phyloP scores from a whole-genome alignment of 2,888 invertebrate species.

The Chrysotoxum bicinctum region DNA sequence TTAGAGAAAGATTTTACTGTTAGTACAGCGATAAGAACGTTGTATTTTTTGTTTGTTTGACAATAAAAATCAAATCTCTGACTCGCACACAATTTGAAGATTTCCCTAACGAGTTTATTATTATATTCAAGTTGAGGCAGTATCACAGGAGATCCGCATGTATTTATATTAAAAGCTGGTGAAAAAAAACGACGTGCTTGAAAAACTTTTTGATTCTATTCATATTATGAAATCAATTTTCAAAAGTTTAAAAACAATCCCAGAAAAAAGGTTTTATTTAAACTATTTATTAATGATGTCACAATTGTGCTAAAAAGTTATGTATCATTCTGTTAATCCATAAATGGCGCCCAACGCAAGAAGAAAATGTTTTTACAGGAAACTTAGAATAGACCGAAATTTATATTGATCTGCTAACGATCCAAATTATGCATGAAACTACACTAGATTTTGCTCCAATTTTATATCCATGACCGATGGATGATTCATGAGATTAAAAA shows the following conservation, averaged over 20 bases:
- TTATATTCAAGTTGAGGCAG: neutral
- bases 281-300: no score
- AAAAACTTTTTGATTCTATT: neutral
- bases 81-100: slow-evolving; percentile 48
- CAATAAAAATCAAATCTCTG: slow-evolving; percentile 57
- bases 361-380: neutral
- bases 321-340: no score
- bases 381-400: no score
- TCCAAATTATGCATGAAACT: no score
- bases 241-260: neutral
- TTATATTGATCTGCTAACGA: no score
- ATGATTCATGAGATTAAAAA: no score
- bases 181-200: neutral
- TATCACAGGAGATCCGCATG: neutral
- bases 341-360: neutral
- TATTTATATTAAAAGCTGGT: neutral
- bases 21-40: slow-evolving; percentile 54
- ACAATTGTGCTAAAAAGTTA: no score
- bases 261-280: no score
- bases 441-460: no score
- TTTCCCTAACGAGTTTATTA: slow-evolving; percentile 53
- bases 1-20: slow-evolving; percentile 44
- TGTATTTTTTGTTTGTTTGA: slow-evolving; percentile 2
- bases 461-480: no score
- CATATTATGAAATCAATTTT: neutral